Evolutionary conservation across 2,113 vertebrate species (phyloP).

Genomic region (Tylochromis polylepis): DNA sequence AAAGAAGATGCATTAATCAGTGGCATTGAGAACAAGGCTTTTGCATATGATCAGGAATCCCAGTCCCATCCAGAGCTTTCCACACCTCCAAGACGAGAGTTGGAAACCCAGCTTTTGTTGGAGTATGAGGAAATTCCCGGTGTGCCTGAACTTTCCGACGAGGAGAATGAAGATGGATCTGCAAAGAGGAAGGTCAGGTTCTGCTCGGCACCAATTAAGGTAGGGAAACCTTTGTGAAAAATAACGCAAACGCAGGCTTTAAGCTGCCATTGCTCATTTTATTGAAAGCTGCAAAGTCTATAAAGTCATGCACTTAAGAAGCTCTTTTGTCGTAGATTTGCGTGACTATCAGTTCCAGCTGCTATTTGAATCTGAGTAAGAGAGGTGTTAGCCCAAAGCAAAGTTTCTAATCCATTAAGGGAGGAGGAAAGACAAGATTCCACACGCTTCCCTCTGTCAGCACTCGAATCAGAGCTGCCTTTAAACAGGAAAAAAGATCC

Average conservation of each 20-base stretch:
- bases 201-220: constrained; percentile 84
- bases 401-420: constrained; percentile 26
- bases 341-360: neutral
- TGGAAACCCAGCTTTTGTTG: constrained; percentile 7
- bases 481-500: neutral
- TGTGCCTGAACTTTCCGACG: constrained; percentile 74
- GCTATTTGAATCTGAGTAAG: neutral
- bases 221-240: constrained; percentile 26
- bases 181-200: constrained; percentile 77
- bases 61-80: constrained; percentile 43
- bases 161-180: constrained; percentile 73
- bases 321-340: neutral
- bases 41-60: constrained; percentile 72
- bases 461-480: neutral
- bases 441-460: constrained; percentile 38
- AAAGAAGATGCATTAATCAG: constrained; percentile 35
- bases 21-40: constrained; percentile 81
- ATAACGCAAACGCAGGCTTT: neutral
- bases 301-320: neutral
- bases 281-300: neutral
- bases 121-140: constrained; percentile 82
- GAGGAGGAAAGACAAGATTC: constrained; percentile 43
- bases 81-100: constrained; percentile 6
- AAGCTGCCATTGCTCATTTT: neutral
- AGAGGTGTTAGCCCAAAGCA: constrained; percentile 12